Base-by-base conservation (phyloP, 2,113 vertebrate genomes). In the Fukomys damarensis region DNA sequence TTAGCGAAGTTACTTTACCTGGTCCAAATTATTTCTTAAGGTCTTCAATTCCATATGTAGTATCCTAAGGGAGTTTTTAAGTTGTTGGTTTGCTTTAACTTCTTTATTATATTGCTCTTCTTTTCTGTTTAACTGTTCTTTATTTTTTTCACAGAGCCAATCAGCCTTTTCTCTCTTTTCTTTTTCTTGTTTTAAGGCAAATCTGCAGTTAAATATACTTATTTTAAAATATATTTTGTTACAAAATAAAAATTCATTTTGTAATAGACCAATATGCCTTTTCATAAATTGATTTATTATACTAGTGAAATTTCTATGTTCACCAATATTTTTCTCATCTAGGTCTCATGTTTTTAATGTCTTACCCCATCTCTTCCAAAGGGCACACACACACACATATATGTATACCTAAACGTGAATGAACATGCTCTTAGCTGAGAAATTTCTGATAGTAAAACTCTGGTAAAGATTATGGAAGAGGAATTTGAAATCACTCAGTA, bases 171-270 rank as follows among this genome's bases (percentile, higher is more conserved):
- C 98, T 46, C 99, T 99, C 93, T 99, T 99, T 91, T 99, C 99
- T 93, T 99, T 99, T 96, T 99, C 99, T 98, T 99, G 99, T 98
- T 99, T 99, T 95, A 99, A 98, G 93, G 98, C 97, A 98, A 99
- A 99, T 95, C 99, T 99, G 88, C 11, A 74, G 95, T 95, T 97
- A 97, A 97, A 97, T 12, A 84, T 5, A 38, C 5, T 56, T 35
- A 92, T 74, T 35, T 96, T 84, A 94, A 84, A 94, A 97, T 83
- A 10, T 0, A 17, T 56, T 24, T 92, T 28, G 43, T 82, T 14
- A 17, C 16, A 74, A 77, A 46, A 43, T 65, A 41, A 70, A 58
- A 38, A 20, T 54, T 77, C 5, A 35, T 32, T 65, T 77, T 65
- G 66, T 89, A 22, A 86, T 35, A 52, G 56, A 12, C 8, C 43